Conservation (phyloP, 2,113 vertebrate species). For the Hippocampus mohnikei region DNA sequence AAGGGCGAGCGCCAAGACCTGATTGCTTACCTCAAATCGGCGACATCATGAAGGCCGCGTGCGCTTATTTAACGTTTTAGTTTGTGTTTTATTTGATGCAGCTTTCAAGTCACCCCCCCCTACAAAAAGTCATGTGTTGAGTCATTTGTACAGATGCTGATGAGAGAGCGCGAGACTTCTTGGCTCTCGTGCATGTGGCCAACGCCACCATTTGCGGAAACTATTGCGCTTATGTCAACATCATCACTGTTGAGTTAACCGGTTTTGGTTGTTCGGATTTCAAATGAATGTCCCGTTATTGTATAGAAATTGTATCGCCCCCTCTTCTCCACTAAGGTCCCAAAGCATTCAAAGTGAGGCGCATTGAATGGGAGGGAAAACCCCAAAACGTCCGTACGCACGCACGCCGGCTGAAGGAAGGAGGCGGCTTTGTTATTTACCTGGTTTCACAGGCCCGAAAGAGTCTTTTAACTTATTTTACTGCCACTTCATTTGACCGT, state of each 20-base stretch:
- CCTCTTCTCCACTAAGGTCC: slow-evolving; percentile 3
- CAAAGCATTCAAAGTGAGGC: not conserved
- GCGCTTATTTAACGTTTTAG: slow-evolving; percentile 47
- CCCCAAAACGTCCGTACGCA: not conserved
- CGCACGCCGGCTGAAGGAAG: not conserved
- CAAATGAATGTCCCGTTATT: not conserved
- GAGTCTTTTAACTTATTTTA: slow-evolving; percentile 54
- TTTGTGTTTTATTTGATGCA: slow-evolving; percentile 21
- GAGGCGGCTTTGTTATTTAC: slow-evolving; percentile 39
- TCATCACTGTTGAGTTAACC: not conserved
- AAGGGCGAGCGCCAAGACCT: slow-evolving; percentile 80
- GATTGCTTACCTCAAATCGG: slow-evolving; percentile 79
- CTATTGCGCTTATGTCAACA: not conserved
- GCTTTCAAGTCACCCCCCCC: no score
- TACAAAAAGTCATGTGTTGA: slow-evolving; percentile 25
- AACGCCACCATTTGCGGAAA: not conserved
- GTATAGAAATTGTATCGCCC: slow-evolving; percentile 7
- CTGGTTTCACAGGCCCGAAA: slow-evolving; percentile 63
- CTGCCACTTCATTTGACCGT: slow-evolving; percentile 25
- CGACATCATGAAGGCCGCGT: slow-evolving; percentile 69
- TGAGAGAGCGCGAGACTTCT: not conserved
- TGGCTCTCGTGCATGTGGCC: slow-evolving; percentile 1
- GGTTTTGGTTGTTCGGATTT: slow-evolving; percentile 1
- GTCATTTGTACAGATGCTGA: slow-evolving; percentile 21
- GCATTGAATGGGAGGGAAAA: not conserved